Evolutionary conservation across 2,888 invertebrate genomes (phyloP).

Genomic region (Petrolisthes cinctipes): DNA sequence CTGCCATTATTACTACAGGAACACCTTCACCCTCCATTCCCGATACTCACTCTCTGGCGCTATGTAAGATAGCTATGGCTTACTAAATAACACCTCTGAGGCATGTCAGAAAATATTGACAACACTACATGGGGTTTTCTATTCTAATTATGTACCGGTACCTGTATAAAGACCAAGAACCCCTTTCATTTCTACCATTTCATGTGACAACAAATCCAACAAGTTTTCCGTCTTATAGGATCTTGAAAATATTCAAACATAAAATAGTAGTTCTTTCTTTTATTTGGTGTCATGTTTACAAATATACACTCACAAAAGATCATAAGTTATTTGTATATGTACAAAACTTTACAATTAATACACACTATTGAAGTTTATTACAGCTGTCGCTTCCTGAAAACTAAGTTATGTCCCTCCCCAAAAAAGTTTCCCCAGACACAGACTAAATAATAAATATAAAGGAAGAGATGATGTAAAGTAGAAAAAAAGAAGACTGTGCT

Average conservation of each 20-base stretch:
- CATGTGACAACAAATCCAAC: conserved; percentile 1
- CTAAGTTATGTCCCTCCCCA: background rate
- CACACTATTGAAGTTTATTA: conserved; percentile 53
- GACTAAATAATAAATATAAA: conserved; percentile 27
- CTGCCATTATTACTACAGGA: conserved; percentile 2
- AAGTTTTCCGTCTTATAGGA: too few species aligned
- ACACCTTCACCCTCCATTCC: conserved; percentile 8
- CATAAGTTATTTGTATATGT: conserved; percentile 60
- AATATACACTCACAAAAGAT: conserved; percentile 60
- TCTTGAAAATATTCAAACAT: too few species aligned
- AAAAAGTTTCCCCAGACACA: conserved; percentile 1
- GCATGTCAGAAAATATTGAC: too few species aligned
- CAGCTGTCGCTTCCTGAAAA: conserved; percentile 39
- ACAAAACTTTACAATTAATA: conserved; percentile 56
- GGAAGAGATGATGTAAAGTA: too few species aligned
- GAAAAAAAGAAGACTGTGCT: too few species aligned
- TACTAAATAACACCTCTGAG: too few species aligned
- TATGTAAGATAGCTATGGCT: too few species aligned
- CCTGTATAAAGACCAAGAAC: background rate
- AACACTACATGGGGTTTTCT: too few species aligned
- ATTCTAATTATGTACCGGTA: too few species aligned
- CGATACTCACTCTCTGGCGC: conserved; percentile 2
- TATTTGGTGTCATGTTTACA: conserved; percentile 54
- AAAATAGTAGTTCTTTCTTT: conserved; percentile 26
- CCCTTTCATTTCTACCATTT: background rate